Evolutionary conservation across 2,797 vertebrate genomes (phyloP).

Genomic region (Mus spretus): DNA sequence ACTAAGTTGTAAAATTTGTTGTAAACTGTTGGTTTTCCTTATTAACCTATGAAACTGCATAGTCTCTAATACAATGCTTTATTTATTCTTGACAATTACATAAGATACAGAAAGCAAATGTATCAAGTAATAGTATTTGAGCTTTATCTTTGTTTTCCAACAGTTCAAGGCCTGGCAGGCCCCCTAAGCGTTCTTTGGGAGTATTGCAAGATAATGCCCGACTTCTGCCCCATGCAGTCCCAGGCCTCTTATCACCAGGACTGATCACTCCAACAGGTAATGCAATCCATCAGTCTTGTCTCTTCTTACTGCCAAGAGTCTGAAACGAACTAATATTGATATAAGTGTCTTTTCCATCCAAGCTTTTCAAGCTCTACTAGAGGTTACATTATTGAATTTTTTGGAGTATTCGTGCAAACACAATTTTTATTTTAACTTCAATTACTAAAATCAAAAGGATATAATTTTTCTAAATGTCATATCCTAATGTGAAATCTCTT

Average conservation of each 20-base stretch:
- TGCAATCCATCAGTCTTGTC: constrained; percentile 84
- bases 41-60: constrained; percentile 19
- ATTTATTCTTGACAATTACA: constrained; percentile 27
- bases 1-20: constrained; percentile 38
- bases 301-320: constrained; percentile 84
- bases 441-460: constrained; percentile 85
- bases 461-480: constrained; percentile 84
- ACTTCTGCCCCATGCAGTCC: constrained; percentile 94
- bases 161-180: constrained; percentile 96
- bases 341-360: constrained; percentile 90
- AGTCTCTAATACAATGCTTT: constrained; percentile 47
- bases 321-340: constrained; percentile 93
- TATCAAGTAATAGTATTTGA: constrained; percentile 54
- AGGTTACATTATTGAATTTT: constrained; percentile 91
- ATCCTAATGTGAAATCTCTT: constrained; percentile 85
- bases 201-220: constrained; percentile 94
- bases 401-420: constrained; percentile 85
- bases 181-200: constrained; percentile 95
- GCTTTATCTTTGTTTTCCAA: constrained; percentile 80
- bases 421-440: constrained; percentile 23
- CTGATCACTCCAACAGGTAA: constrained; percentile 96
- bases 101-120: not conserved
- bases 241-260: constrained; percentile 95
- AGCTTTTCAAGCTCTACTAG: constrained; percentile 89
- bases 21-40: not conserved